Percentiles rank a stretch among this genome's conserved stretches.
Evolutionary conservation across 2,113 vertebrate genomes (phyloP).

Genomic region (Hucho hucho): DNA sequence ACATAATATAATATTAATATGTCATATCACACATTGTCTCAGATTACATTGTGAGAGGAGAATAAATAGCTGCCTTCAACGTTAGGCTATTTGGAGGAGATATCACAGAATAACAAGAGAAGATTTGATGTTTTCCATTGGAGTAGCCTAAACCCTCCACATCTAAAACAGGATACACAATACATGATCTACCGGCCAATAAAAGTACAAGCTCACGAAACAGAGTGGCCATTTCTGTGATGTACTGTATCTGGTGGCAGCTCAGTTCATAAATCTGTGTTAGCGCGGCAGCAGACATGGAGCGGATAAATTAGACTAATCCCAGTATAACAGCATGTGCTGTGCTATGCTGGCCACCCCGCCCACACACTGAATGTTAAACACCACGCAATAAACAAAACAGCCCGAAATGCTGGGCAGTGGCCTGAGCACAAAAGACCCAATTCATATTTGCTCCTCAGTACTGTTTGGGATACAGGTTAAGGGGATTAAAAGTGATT

Average conservation of each 20-base stretch:
- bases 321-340: slow-evolving; percentile 15
- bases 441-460: slow-evolving; percentile 6
- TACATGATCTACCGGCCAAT: not conserved
- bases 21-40: not conserved
- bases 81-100: not conserved
- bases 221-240: slow-evolving; percentile 11
- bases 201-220: slow-evolving; percentile 20
- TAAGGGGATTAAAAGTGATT: not conserved
- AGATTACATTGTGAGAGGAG: not conserved
- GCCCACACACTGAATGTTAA: slow-evolving; percentile 38
- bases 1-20: not conserved
- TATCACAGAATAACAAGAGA: not conserved
- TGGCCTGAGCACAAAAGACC: not conserved
- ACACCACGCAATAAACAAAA: slow-evolving; percentile 21
- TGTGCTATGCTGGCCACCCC: slow-evolving; percentile 12
- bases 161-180: not conserved
- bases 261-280: slow-evolving; percentile 11
- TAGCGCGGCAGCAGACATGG: not conserved
- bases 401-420: slow-evolving; percentile 1
- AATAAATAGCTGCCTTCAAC: not conserved
- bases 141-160: not conserved
- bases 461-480: slow-evolving; percentile 1
- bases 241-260: slow-evolving; percentile 11
- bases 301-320: slow-evolving; percentile 17
- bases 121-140: not conserved